Percentiles rank a stretch among this genome's conserved stretches.
phyloP scores from a whole-genome alignment of 2,797 vertebrate species.

The Microctenopoma lineatum region DNA sequence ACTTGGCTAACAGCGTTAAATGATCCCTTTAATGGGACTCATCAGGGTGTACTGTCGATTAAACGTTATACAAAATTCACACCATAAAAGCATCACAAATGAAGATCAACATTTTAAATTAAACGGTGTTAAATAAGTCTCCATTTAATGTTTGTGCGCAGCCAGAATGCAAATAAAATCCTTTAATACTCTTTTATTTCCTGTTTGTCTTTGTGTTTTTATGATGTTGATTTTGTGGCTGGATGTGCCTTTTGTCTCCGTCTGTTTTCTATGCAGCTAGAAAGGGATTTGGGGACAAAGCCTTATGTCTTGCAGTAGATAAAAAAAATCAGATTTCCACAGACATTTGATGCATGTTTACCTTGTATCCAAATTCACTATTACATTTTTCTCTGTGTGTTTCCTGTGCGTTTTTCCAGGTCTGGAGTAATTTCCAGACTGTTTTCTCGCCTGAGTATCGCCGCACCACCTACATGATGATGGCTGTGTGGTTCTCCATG shows the following conservation, averaged over 20 bases:
- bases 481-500: conserved; percentile 99
- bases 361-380: not conserved
- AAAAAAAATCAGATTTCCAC: conserved; percentile 1
- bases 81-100: not conserved
- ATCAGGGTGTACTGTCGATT: no score
- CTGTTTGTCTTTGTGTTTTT: conserved; percentile 1
- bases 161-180: no score
- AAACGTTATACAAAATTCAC: no score
- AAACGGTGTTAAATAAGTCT: not conserved
- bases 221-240: conserved; percentile 7
- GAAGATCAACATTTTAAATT: not conserved
- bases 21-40: no score
- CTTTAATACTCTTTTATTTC: not conserved
- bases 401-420: conserved; percentile 74
- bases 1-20: no score
- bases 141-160: no score
- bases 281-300: conserved; percentile 27
- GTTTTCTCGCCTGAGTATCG: conserved; percentile 91
- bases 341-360: not conserved
- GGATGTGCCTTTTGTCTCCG: not conserved
- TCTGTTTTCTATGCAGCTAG: conserved; percentile 11
- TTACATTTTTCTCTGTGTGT: conserved; percentile 2
- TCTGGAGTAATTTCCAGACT: conserved; percentile 92
- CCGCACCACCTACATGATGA: conserved; percentile 96
- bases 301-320: conserved; percentile 8